Base-by-base conservation (phyloP, 2,888 invertebrate species). In the Argyra leucocephala region DNA sequence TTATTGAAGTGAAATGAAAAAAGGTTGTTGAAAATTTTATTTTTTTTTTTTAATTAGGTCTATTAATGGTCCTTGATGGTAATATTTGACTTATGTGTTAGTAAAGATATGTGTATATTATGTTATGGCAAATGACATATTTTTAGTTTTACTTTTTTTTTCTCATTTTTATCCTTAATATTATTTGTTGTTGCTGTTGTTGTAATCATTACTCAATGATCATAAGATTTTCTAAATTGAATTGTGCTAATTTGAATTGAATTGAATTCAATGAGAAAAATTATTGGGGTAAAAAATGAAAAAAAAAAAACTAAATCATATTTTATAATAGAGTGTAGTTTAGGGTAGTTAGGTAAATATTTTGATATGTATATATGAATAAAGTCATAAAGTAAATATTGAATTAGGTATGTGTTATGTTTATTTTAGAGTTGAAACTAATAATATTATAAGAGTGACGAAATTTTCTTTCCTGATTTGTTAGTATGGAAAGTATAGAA, bases 41-140 rank as follows among this genome's bases (percentile, higher is more conserved):
- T n/a, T n/a, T n/a, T n/a, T n/a, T n/a, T n/a, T 48, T 48, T 48
- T 48, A 48, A 48, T 48, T 48, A 48, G 48, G 15, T 48, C 48
- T 48, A 48, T 48, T 48, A 48, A 48, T 48, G n/a, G 48, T 48
- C 48, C 48, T 48, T 48, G 48, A 48, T 48, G 48, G 18, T 48
- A 48, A 48, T 48, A 48, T 48, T 48, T 48, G 4, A 48, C 48
- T 48, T 31, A 3, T 48, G 48, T 48, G 48, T n/a, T 48, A 48
- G 18, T 18, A 18, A 48, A 18, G 48, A 48, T 48, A 12, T 48
- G 48, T 18, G 48, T 48, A n/a, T n/a, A n/a, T n/a, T n/a, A n/a
- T n/a, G 48, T 48, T 48, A 48, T 48, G 48, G 48, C 48, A 48
- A 18, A 48, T 48, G 48, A 48, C n/a, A n/a, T 15, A 48, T n/a